Base-by-base conservation (phyloP, 2,888 invertebrate species). In the Amphipyra tragopoginis region DNA sequence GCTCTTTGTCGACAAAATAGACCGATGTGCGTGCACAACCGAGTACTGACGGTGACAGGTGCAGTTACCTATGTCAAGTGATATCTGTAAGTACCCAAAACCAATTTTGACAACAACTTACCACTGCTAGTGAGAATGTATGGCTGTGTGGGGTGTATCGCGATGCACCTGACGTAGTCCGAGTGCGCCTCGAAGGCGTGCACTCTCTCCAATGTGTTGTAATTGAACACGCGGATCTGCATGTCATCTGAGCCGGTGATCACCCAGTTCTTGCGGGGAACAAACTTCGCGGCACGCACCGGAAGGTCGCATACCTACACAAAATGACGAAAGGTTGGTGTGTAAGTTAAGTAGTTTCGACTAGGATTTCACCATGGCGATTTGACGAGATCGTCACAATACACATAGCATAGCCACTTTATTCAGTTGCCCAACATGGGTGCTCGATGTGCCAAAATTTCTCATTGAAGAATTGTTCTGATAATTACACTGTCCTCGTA, bases 161-260 rank as follows among this genome's bases (percentile, higher is more conserved):
- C 98, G 83, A 99, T 99, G 83, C 98, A 98, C 69, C 99, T 96
- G 26, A 99, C 97, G 90, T 99, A 99, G 93, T 99, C 99, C 1
- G 99, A 99, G 91, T 99, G 99, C 0, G 99, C 99, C 90, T 99
- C 99, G 90, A 98, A 99, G 5, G 98, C 96, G 86, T 99, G 99
- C 5, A 99, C 97, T 78, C 99, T 95, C 89, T 99, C 99, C 77
- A 99, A 91, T 0, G 99, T 99, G 91, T 99, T 99, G 93, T 99
- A 99, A 93, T 99, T 99, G 92, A 98, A 99, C 34, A 99, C 97
- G 68, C 99, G 96, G 29, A 99, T 97, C 89, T 98, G 97, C 97
- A 98, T 98, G 89, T 98, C 98, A 95, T 98, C 99, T 0, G 99
- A 99, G 14, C 99, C 99, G 1, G 99, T 98, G 50, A 99, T 97